Percentiles rank a stretch among this genome's conserved stretches.
These are phyloP conservation scores for Erithacus rubecula DNA, from an alignment of 2,797 vertebrate genomes.

Conservation along the genomic window DNA sequence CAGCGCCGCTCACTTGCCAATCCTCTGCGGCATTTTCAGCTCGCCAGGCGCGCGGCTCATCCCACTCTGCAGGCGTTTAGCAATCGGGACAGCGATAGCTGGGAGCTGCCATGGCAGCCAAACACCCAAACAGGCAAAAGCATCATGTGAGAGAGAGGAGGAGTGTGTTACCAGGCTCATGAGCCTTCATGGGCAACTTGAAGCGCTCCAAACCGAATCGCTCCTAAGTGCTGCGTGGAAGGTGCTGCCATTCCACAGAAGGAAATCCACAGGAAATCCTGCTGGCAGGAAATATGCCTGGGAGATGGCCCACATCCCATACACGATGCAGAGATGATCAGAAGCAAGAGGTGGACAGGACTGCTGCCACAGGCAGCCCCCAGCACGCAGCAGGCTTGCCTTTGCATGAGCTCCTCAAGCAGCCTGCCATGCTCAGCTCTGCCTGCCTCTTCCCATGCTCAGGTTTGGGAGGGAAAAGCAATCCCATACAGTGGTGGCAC, in stretches of 20 bases:
- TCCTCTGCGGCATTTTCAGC: conserved; percentile 27
- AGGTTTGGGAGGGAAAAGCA: background rate
- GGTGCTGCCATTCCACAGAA: background rate
- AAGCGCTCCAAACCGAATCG: rapidly evolving
- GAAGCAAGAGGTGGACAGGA: background rate
- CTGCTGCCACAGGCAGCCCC: background rate
- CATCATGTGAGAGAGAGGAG: background rate
- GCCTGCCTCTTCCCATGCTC: background rate
- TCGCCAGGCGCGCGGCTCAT: background rate
- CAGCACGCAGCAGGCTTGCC: background rate
- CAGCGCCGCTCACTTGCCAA: background rate
- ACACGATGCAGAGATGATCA: background rate
- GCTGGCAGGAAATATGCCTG: background rate
- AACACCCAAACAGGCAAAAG: conserved; percentile 25
- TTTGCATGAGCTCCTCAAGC: rapidly evolving
- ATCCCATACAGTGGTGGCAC: rapidly evolving
- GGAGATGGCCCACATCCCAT: background rate
- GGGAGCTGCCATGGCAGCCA: conserved; percentile 26
- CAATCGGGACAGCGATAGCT: background rate
- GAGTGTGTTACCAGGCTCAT: background rate
- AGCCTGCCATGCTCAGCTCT: background rate
- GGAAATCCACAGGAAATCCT: background rate
- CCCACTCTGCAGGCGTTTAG: conserved; percentile 32
- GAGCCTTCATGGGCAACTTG: background rate
- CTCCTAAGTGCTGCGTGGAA: background rate